Evolutionary conservation across 2,113 vertebrate genomes (phyloP).

Genomic region (Pygoscelis adeliae): DNA sequence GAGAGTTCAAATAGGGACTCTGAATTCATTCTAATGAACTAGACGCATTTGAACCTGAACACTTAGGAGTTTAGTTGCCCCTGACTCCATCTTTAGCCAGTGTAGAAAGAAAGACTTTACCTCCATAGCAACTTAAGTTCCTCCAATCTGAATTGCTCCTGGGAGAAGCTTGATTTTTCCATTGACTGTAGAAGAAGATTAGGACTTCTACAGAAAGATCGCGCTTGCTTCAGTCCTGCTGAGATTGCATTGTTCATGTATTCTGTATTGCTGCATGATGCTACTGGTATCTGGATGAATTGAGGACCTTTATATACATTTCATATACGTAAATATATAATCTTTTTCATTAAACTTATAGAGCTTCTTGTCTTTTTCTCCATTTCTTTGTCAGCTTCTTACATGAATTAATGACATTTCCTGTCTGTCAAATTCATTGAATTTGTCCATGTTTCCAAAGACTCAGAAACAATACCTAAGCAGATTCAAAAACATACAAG

Average conservation of each 20-base stretch:
- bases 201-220: not conserved
- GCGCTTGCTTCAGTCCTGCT: not conserved
- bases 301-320: not conserved
- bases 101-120: not conserved
- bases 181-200: not conserved
- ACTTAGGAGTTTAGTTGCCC: not conserved
- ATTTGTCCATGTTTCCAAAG: not conserved
- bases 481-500: not conserved
- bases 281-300: not conserved
- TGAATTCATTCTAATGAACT: not conserved
- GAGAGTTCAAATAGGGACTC: not conserved
- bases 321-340: not conserved
- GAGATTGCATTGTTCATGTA: not conserved
- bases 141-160: not conserved
- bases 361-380: not conserved
- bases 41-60: not conserved
- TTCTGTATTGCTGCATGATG: not conserved
- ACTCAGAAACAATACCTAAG: not conserved
- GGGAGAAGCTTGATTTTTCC: not conserved
- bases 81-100: not conserved
- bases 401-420: not conserved
- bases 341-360: not conserved
- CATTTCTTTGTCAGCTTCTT: not conserved
- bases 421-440: not conserved
- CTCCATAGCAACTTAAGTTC: not conserved